These are phyloP conservation scores for Diadema setosum DNA, from an alignment of 35 echinoderm and acorn worm genomes.

Conservation along the genomic window DNA sequence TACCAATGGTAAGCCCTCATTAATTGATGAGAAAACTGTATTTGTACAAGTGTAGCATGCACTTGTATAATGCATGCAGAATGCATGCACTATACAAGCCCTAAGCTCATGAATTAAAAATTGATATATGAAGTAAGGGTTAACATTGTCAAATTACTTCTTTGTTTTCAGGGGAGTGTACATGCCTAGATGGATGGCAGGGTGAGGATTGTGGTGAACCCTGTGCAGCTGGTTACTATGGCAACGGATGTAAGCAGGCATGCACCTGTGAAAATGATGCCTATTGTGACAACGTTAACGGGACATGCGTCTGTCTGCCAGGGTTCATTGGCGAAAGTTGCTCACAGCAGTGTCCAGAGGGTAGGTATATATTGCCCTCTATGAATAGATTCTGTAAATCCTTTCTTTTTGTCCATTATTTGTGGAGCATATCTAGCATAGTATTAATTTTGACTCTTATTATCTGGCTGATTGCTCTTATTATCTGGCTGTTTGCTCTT, in stretches of 20 bases:
- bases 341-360: background rate
- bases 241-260: background rate
- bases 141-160: background rate
- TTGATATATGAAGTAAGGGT: background rate
- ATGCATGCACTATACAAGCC: background rate
- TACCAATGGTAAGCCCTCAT: conserved; percentile 8
- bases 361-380: too few relatives aligned
- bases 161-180: conserved; percentile 6
- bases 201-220: conserved; percentile 11
- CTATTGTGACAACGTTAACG: conserved; percentile 37
- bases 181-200: conserved; percentile 31
- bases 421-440: too few relatives aligned
- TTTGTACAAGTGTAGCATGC: too few relatives aligned
- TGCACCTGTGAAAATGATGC: conserved; percentile 68
- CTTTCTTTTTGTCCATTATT: too few relatives aligned
- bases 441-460: too few relatives aligned
- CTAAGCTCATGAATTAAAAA: background rate
- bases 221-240: conserved; percentile 60
- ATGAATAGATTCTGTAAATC: too few relatives aligned
- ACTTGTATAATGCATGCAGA: too few relatives aligned
- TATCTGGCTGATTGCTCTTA: too few relatives aligned
- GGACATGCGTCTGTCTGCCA: conserved; percentile 12
- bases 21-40: too few relatives aligned
- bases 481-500: too few relatives aligned
- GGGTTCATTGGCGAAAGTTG: conserved; percentile 35